phyloP scores from a whole-genome alignment of 92 coral and sea anemone species.

The Paramuricea clavata region DNA sequence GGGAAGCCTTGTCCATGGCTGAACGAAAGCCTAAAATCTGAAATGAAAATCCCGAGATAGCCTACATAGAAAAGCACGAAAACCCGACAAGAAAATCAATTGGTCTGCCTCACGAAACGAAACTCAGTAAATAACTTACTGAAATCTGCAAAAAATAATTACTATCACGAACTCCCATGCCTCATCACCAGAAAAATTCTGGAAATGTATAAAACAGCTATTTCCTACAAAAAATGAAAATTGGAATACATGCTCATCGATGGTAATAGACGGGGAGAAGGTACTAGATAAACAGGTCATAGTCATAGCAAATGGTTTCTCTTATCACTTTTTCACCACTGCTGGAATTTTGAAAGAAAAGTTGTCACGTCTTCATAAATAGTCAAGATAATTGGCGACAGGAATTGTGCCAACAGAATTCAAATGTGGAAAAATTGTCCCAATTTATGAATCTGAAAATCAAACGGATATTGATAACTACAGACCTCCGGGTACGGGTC shows the following conservation, averaged over 20 bases:
- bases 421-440: neutral
- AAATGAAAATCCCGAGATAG: conserved; percentile 10
- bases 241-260: neutral
- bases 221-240: neutral
- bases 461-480: neutral
- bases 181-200: neutral
- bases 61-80: no score
- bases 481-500: neutral
- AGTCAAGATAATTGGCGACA: no score
- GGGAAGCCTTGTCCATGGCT: conserved; percentile 4
- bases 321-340: no score
- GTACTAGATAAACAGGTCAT: neutral
- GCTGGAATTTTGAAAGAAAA: neutral
- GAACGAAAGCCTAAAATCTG: conserved; percentile 11
- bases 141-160: neutral
- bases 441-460: neutral
- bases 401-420: neutral
- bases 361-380: no score
- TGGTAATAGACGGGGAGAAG: neutral
- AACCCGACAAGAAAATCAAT: no score
- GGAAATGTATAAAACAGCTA: neutral
- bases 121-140: neutral
- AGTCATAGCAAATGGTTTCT: neutral
- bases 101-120: no score
- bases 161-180: neutral